Conservation (phyloP, 2,888 invertebrate genomes). For the Metalampra italica region DNA sequence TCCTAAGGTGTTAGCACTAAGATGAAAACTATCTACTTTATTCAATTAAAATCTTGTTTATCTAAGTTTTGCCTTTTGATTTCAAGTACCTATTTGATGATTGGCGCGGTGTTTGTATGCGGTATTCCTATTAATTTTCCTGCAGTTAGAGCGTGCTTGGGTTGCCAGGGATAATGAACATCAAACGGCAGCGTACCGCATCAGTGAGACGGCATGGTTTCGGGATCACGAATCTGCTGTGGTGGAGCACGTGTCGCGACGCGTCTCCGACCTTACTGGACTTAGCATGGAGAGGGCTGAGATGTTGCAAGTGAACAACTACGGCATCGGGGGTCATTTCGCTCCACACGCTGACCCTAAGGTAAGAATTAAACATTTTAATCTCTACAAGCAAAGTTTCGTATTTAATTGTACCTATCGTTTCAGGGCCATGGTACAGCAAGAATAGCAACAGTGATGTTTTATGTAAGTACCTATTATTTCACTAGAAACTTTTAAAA, state of each 20-base stretch:
- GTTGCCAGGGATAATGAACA: background rate
- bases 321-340: slow-evolving; percentile 99
- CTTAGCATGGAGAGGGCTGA: slow-evolving; percentile 84
- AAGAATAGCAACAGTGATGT: slow-evolving; percentile 94
- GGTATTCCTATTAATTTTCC: background rate
- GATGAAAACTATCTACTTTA: too few species aligned
- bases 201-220: slow-evolving; percentile 98
- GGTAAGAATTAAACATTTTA: background rate
- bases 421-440: slow-evolving; percentile 87
- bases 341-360: slow-evolving; percentile 96
- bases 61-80: too few species aligned
- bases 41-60: too few species aligned
- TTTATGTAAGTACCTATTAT: slow-evolving; percentile 87
- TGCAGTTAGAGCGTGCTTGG: slow-evolving; percentile 23
- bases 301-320: slow-evolving; percentile 94
- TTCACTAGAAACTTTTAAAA: background rate
- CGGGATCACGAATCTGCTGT: slow-evolving; percentile 88
- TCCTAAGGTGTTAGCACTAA: too few species aligned
- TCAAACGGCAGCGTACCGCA: slow-evolving; percentile 63
- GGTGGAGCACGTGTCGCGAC: slow-evolving; percentile 85
- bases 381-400: background rate
- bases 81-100: too few species aligned
- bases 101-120: too few species aligned
- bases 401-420: slow-evolving; percentile 13
- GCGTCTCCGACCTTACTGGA: slow-evolving; percentile 92